Evolutionary conservation across 92 coral and sea anemone species (phyloP).

Genomic region (Palythoa caribaeorum): DNA sequence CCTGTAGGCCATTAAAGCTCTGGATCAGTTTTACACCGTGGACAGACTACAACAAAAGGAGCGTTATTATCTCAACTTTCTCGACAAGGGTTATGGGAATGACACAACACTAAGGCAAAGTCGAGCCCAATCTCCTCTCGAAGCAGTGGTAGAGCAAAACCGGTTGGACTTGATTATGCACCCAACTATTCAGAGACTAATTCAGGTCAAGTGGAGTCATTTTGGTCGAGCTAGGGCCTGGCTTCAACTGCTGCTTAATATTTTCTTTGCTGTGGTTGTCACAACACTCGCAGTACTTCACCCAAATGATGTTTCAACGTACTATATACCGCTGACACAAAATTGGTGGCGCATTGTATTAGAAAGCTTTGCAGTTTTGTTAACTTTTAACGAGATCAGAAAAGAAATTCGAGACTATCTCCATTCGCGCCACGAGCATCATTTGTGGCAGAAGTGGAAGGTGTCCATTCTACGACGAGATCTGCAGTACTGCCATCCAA

Average conservation of each 20-base stretch:
- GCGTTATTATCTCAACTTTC: constrained; percentile 74
- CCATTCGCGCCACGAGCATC: constrained; percentile 69
- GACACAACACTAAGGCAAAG: constrained; percentile 46
- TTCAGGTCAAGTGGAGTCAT: constrained; percentile 83
- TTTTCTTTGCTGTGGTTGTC: constrained; percentile 71
- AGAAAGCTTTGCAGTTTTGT: constrained; percentile 65
- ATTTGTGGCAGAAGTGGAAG: constrained; percentile 69
- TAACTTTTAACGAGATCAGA: constrained; percentile 80
- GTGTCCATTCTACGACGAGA: constrained; percentile 75
- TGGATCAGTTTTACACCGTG: constrained; percentile 83
- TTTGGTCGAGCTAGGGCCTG: constrained; percentile 78
- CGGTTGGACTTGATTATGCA: constrained; percentile 80
- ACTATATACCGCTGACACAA: constrained; percentile 67
- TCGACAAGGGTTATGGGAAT: constrained; percentile 62
- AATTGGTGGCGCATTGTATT: constrained; percentile 84
- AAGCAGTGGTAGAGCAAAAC: constrained; percentile 74
- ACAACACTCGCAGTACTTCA: constrained; percentile 76
- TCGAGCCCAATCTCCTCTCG: constrained; percentile 77
- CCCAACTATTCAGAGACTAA: constrained; percentile 79
- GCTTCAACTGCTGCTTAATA: constrained; percentile 73
- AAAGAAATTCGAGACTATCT: constrained; percentile 77
- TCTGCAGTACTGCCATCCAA: constrained; percentile 81
- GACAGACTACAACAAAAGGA: constrained; percentile 83
- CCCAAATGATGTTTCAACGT: constrained; percentile 69
- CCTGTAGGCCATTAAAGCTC: constrained; percentile 74